A percentile compares a stretch with the other conserved stretches of the same genome.
Conservation (phyloP, 1,140 invertebrate genomes). For the Aphelenchoides besseyi region DNA sequence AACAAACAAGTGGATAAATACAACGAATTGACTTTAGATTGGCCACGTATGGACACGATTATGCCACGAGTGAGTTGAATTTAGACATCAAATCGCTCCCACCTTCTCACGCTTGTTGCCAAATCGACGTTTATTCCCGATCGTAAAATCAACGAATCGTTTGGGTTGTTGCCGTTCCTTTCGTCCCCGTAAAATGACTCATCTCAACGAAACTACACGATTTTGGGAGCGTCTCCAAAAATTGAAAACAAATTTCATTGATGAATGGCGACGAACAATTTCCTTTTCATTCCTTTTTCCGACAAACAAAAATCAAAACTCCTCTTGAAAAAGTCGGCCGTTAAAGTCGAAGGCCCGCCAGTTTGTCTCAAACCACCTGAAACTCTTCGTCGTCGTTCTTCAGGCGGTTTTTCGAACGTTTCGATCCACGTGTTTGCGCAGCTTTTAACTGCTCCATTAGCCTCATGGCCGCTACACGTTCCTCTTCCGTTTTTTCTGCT, state of each 20-base stretch:
- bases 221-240: too few species aligned
- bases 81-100: not conserved
- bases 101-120: not conserved
- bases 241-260: not conserved
- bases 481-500: not conserved
- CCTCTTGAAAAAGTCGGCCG: too few species aligned
- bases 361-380: not conserved
- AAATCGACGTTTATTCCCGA: constrained; percentile 1
- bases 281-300: not conserved
- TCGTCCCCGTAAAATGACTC: too few species aligned
- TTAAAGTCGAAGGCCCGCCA: too few species aligned
- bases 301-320: not conserved
- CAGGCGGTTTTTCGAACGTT: not conserved
- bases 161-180: not conserved
- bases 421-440: not conserved
- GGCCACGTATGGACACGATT: constrained; percentile 61
- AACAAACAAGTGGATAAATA: not conserved
- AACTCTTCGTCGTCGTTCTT: not conserved
- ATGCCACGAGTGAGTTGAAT: constrained; percentile 54
- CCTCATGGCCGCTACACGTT: not conserved
- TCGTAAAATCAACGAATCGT: not conserved
- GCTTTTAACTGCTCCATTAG: not conserved
- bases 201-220: constrained; percentile 13
- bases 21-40: constrained; percentile 16
- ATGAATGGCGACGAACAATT: not conserved